phyloP scores from a whole-genome alignment of 2,888 invertebrate species.

The Panzeria rudis region DNA sequence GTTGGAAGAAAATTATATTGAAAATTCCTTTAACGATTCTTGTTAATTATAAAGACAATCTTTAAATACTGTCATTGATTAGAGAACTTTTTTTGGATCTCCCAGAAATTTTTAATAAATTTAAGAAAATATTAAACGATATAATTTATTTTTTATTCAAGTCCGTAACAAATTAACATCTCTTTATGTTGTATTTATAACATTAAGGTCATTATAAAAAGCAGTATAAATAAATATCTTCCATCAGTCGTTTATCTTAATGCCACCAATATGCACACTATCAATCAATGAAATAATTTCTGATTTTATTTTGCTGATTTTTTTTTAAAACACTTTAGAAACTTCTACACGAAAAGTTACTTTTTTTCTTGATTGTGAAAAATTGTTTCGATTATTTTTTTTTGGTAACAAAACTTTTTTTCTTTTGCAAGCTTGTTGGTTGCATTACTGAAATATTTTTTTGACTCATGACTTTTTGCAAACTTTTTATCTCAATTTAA shows the following conservation, averaged over 20 bases:
- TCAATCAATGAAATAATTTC: constrained; percentile 47
- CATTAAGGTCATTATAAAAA: constrained; percentile 16
- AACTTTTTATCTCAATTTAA: constrained; percentile 59
- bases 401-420: constrained; percentile 9
- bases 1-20: background rate
- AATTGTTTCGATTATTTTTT: constrained; percentile 23
- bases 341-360: constrained; percentile 21
- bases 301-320: constrained; percentile 9
- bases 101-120: background rate
- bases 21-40: constrained; percentile 44
- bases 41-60: constrained; percentile 45
- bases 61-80: constrained; percentile 1
- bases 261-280: constrained; percentile 34
- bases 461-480: constrained; percentile 63
- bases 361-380: constrained; percentile 31
- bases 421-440: constrained; percentile 32
- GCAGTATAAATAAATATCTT: constrained; percentile 1
- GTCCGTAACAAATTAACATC: background rate
- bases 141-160: background rate
- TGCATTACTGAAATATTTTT: constrained; percentile 52
- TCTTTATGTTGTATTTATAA: background rate
- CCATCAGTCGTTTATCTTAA: background rate
- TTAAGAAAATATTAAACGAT: background rate
- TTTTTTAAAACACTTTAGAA: constrained; percentile 21
- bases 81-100: background rate